Evolutionary conservation across 2,888 invertebrate species (phyloP).

Genomic region (Cremastobaeus sp.): DNA sequence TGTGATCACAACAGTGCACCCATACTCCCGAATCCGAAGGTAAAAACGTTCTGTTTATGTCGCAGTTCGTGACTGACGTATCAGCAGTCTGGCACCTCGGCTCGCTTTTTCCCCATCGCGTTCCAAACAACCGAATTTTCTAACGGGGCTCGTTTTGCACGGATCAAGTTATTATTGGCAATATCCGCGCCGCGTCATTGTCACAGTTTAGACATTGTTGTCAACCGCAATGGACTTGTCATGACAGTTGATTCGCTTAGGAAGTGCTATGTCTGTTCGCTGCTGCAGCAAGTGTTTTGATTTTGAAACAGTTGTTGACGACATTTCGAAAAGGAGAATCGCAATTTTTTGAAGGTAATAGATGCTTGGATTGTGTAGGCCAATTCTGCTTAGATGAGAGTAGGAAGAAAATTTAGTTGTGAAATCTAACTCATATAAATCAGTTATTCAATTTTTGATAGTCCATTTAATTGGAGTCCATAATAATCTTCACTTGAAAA

Average conservation of each 20-base stretch:
- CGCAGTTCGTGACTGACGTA: conserved; percentile 25
- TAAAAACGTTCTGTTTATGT: conserved; percentile 16
- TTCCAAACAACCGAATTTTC: conserved; percentile 10
- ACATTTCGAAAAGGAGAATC: too few species aligned
- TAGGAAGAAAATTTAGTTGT: background rate
- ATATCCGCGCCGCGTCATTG: background rate
- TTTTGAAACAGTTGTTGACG: background rate
- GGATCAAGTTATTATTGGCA: conserved; percentile 16
- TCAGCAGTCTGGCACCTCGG: conserved; percentile 18
- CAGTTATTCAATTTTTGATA: too few species aligned
- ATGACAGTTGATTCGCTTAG: too few species aligned
- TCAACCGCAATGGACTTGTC: conserved; percentile 3
- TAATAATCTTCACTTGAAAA: background rate
- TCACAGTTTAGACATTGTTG: conserved; percentile 4
- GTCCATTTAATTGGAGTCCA: background rate
- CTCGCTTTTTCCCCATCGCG: conserved; percentile 14
- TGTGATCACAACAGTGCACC: too few species aligned
- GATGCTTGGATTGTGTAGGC: too few species aligned
- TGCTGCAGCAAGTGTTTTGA: background rate
- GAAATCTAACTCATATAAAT: conserved; percentile 9
- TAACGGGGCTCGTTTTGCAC: background rate
- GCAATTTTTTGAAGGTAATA: too few species aligned
- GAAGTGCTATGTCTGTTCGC: too few species aligned
- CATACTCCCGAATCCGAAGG: background rate
- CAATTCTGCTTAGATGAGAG: background rate